phyloP scores from a whole-genome alignment of 2,888 invertebrate genomes.

The Ischnus inquisitorius region DNA sequence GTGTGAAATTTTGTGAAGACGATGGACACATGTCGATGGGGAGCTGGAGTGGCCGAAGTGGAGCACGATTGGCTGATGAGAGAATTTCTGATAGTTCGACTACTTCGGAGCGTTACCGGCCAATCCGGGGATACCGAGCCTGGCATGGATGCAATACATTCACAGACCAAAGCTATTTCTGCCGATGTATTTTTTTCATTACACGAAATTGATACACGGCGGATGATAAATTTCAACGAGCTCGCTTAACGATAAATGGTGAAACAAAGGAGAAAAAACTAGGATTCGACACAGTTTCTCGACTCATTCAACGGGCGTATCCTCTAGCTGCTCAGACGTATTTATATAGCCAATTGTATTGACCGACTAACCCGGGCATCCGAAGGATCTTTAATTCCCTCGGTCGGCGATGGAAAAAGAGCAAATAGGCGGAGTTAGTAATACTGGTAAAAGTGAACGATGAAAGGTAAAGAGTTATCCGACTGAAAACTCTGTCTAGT shows the following conservation, averaged over 20 bases:
- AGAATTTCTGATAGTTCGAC: neutral
- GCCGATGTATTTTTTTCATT: no score
- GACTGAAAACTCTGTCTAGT: constrained; percentile 64
- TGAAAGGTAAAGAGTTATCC: constrained; percentile 42
- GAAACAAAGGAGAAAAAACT: no score
- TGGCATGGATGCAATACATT: neutral
- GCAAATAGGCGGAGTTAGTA: neutral
- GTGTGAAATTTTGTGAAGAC: constrained; percentile 39
- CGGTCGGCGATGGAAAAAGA: constrained; percentile 23
- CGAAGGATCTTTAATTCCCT: constrained; percentile 55
- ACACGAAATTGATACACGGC: no score
- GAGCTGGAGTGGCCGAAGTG: neutral
- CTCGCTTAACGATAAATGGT: no score
- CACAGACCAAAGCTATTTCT: neutral
- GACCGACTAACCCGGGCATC: constrained; percentile 31
- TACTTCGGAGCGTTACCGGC: neutral
- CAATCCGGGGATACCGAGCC: neutral
- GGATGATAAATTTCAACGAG: no score
- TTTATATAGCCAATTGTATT: constrained; percentile 26
- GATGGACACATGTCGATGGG: constrained; percentile 1
- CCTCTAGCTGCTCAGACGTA: neutral
- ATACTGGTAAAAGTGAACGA: neutral
- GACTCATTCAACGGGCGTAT: neutral
- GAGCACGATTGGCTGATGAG: neutral
- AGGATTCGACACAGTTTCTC: neutral